Evolutionary conservation across 2,797 vertebrate species (phyloP).

Genomic region (Sylvia borin): DNA sequence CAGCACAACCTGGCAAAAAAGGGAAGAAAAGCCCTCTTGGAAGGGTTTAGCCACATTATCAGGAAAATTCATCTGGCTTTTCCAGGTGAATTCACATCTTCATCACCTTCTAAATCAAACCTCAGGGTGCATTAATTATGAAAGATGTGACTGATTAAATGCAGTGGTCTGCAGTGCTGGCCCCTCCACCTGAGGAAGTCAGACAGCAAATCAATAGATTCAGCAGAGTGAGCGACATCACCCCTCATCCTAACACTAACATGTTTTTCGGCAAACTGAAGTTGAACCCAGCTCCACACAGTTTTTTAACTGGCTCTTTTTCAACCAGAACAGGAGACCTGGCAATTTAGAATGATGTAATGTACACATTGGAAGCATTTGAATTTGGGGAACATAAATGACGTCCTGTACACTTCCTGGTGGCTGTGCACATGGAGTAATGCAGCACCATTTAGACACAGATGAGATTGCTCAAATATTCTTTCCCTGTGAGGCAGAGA

Average conservation of each 20-base stretch:
- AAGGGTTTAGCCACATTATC: not conserved
- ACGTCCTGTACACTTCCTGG: not conserved
- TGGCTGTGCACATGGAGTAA: not conserved
- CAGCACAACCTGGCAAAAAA: not conserved
- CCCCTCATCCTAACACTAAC: not conserved
- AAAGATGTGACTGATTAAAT: not conserved
- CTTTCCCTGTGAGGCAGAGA: not conserved
- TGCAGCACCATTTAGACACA: not conserved
- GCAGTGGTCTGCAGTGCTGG: not conserved
- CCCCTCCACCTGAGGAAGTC: not conserved
- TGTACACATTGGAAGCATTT: not conserved
- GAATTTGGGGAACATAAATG: not conserved
- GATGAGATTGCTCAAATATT: not conserved
- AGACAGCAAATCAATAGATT: not conserved
- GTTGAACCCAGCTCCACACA: not conserved
- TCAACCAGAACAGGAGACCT: accelerated
- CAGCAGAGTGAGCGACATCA: not conserved
- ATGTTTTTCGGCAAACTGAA: not conserved
- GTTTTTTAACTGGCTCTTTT: not conserved
- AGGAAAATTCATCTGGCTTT: not conserved
- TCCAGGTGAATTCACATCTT: not conserved
- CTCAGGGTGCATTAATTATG: not conserved
- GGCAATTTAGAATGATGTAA: not conserved
- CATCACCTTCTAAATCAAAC: not conserved
- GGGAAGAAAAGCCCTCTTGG: not conserved